These are phyloP conservation scores for Aporrectodea caliginosa DNA, from an alignment of 1,140 invertebrate species.

Conservation along the genomic window DNA sequence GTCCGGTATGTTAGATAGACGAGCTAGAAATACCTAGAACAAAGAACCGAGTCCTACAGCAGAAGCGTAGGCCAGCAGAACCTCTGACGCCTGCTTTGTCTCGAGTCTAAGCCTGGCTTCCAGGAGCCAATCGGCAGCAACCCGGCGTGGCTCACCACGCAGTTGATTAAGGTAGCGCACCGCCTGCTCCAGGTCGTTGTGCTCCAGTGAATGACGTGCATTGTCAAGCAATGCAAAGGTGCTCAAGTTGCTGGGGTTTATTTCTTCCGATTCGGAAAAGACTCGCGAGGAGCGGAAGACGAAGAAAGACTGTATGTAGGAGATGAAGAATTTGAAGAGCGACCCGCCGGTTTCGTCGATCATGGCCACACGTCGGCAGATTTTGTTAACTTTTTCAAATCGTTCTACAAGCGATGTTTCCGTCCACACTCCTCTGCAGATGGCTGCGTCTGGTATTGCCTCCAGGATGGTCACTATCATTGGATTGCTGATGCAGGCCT, in stretches of 20 bases:
- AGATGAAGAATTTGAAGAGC: slow-evolving; percentile 76
- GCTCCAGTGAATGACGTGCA: slow-evolving; percentile 69
- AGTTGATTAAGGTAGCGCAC: slow-evolving; percentile 85
- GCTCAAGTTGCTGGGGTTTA: slow-evolving; percentile 63
- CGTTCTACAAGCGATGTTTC: slow-evolving; percentile 78
- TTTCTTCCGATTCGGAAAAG: slow-evolving; percentile 45
- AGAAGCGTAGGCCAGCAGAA: slow-evolving; percentile 60
- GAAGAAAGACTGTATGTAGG: slow-evolving; percentile 73
- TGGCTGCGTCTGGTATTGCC: slow-evolving; percentile 71
- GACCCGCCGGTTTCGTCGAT: slow-evolving; percentile 75
- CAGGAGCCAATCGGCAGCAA: slow-evolving; percentile 80
- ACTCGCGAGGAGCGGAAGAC: slow-evolving; percentile 57
- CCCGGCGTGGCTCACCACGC: slow-evolving; percentile 73
- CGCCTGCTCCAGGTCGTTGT: slow-evolving; percentile 76
- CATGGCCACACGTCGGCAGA: slow-evolving; percentile 68
- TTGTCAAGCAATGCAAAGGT: slow-evolving; percentile 83
- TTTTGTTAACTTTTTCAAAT: slow-evolving; percentile 68
- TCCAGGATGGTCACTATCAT: slow-evolving; percentile 70
- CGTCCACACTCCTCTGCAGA: slow-evolving; percentile 75
- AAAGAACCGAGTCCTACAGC: slow-evolving; percentile 50
- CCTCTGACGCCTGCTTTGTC: slow-evolving; percentile 81
- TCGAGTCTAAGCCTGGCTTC: slow-evolving; percentile 80
- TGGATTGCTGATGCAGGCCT: slow-evolving; percentile 55
- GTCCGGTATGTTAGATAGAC: too few relatives aligned
- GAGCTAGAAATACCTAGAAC: too few relatives aligned